A percentile compares a stretch with the other conserved stretches of the same genome.
Conservation (phyloP, 1,140 invertebrate species). For the Portunus trituberculatus region DNA sequence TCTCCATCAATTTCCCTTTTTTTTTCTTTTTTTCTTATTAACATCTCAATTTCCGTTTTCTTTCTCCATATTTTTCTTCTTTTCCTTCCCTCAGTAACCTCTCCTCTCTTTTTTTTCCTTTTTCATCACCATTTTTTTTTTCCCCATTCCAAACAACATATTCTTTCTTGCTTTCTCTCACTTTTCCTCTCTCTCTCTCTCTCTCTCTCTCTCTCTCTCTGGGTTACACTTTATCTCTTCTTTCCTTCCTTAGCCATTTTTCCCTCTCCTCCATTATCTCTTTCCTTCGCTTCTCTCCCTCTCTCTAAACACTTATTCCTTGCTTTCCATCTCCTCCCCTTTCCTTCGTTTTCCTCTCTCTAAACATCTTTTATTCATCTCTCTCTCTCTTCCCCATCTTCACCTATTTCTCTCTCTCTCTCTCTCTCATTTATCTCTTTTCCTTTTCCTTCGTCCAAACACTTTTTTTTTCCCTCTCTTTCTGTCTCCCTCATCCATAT, state of each 20-base stretch:
- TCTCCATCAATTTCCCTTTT: no score
- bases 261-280: neutral
- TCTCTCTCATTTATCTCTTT: no score
- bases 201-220: no score
- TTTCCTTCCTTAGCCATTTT: neutral
- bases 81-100: neutral
- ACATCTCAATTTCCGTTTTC: neutral
- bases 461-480: neutral
- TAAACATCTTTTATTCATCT: no score
- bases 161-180: neutral
- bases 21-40: no score
- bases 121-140: neutral
- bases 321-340: neutral
- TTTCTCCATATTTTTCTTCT: neutral
- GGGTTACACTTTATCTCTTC: no score
- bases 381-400: no score
- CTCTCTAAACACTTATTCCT: no score
- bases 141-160: neutral
- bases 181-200: neutral
- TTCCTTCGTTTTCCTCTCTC: no score
- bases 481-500: neutral
- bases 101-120: neutral
- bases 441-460: neutral
- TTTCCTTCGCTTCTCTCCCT: neutral
- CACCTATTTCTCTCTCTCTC: no score